Base-by-base conservation (phyloP, 2,113 vertebrate species). In the Dipodomys ordii region DNA sequence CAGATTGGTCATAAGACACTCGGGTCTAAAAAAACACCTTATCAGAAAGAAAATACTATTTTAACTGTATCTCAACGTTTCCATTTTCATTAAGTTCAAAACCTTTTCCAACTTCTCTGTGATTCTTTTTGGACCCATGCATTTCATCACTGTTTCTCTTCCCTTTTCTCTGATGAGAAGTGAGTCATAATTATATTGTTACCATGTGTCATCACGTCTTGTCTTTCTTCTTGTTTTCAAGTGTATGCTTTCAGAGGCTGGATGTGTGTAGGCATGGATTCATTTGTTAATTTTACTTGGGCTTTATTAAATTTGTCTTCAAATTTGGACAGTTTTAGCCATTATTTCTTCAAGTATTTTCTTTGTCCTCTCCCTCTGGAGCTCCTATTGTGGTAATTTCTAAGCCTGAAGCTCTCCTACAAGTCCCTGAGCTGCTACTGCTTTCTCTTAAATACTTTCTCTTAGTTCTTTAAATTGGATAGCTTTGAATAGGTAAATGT, bases 391-490 rank as follows among this genome's bases (percentile, higher is more conserved):
- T n/a, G 13, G 3, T 5, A 32, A 23, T 30, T 84, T 11, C 11
- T 74, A 35, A 80, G 16, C 25, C 62, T 88, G 49, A n/a, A 81
- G 7, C 72, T 57, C 39, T 69, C 64, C n/a, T 72, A 57, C 20
- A 86, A 20, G 35, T 35, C 35, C 74, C 53, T 78, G 44, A 89
- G 11, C 1, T 7, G 76, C 39, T 74, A 6, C 73, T 83, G 44
- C 73, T 46, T 76, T 94, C 77, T 67, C 23, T 67, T 60, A 44
- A 32, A 11, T 39, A 19, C 30, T 89, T 73, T 89, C 27, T 49
- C 23, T 68, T 10, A 60, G 6, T 73, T 90, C 32, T 81, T 73
- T 92, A 84, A 93, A n/a, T 46, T 92, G 30, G 16, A 85, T 90
- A 64, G 46, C 60, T 60, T 84, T 74, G 73, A 69, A 90, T 79